A percentile compares a stretch with the other conserved stretches of the same genome.
Evolutionary conservation across 2,888 invertebrate genomes (phyloP).

Genomic region (Strigamia transsilvanica): DNA sequence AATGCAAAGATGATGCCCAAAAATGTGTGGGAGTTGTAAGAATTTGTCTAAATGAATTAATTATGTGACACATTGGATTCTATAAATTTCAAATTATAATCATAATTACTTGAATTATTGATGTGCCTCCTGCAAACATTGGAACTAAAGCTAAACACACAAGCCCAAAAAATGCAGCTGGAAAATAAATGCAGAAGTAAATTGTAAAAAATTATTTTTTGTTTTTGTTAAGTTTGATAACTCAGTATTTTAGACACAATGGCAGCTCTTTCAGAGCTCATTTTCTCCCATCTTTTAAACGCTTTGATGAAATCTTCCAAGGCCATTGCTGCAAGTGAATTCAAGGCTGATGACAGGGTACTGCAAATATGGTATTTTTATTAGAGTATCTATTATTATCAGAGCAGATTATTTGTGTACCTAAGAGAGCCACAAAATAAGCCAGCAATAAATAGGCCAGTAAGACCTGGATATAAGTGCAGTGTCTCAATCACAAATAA

Average conservation of each 20-base stretch:
- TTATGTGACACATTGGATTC: neutral
- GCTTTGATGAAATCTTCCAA: slow-evolving; percentile 63
- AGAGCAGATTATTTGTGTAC: slow-evolving; percentile 67
- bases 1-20: slow-evolving; percentile 68
- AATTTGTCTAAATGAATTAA: neutral
- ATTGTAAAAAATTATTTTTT: neutral
- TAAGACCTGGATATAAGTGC: slow-evolving; percentile 77
- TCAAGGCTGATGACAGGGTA: slow-evolving; percentile 65
- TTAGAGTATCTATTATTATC: neutral
- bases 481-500: slow-evolving; percentile 86
- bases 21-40: neutral
- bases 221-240: neutral
- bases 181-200: slow-evolving; percentile 51
- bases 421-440: slow-evolving; percentile 95
- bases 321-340: slow-evolving; percentile 64
- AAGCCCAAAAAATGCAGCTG: slow-evolving; percentile 75
- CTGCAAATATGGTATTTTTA: slow-evolving; percentile 58
- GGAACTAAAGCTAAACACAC: slow-evolving; percentile 78
- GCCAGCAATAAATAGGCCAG: slow-evolving; percentile 93
- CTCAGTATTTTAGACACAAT: slow-evolving; percentile 21
- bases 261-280: neutral
- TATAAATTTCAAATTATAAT: neutral
- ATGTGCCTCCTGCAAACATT: neutral
- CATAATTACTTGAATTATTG: slow-evolving; percentile 3
- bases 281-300: slow-evolving; percentile 39